These are phyloP conservation scores for Monodelphis domestica DNA, from an alignment of 2,797 vertebrate genomes.

Conservation along the genomic window DNA sequence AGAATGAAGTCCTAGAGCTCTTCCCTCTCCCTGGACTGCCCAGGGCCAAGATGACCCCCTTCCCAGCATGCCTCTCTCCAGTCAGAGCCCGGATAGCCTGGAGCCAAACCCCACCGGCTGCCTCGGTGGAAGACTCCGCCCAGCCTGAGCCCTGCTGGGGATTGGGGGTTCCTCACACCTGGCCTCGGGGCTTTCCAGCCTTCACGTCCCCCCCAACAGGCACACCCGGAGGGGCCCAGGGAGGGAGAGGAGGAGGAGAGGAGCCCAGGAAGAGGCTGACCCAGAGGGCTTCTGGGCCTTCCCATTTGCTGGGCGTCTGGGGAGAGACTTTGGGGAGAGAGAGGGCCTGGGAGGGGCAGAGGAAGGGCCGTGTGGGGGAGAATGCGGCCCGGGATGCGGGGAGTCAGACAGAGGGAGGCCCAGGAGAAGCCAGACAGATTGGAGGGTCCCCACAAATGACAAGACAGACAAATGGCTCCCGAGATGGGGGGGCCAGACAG, in stretches of 20 bases:
- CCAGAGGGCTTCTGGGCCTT: background rate
- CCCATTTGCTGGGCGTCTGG: background rate
- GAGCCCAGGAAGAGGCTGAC: background rate
- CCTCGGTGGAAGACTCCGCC: too few species aligned
- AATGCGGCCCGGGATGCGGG: background rate
- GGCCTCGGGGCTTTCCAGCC: too few species aligned
- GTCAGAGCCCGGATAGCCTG: background rate
- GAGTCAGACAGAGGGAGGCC: too few species aligned
- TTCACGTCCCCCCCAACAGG: too few species aligned
- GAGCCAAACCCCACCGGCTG: background rate
- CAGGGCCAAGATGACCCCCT: background rate
- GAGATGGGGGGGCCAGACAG: background rate
- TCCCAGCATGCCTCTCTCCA: background rate
- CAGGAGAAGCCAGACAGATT: too few species aligned
- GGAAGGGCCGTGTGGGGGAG: background rate
- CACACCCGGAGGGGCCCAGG: too few species aligned
- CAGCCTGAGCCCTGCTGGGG: too few species aligned
- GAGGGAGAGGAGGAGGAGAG: background rate
- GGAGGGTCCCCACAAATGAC: background rate
- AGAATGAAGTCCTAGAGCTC: background rate
- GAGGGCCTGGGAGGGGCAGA: accelerated
- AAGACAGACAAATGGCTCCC: background rate
- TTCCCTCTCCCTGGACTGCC: background rate
- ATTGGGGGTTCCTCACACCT: too few species aligned
- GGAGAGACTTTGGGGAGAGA: background rate